Evolutionary conservation across 2,888 invertebrate genomes (phyloP), one percentile per base, ranked within the genome.

Genomic region (Campopleginae sp.): DNA sequence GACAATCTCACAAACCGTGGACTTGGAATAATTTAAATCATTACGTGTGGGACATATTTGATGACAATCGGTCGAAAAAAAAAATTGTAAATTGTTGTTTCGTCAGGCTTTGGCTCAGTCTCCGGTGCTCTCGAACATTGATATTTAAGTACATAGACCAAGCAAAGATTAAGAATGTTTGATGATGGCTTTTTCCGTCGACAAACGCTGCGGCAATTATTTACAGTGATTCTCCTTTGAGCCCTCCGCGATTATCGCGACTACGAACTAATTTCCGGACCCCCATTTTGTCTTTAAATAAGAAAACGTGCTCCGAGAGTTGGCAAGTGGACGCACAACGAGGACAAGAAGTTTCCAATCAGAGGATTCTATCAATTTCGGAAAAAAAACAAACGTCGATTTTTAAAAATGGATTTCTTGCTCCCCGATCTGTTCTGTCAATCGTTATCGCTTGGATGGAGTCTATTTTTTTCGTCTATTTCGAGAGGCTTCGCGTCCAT

Each of bases 151-250:
- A n/a, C 48, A 27, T 19, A 61, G 51, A 46, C n/a, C 65, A 8
- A 23, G 80, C 68, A 54, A 70, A 88, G 91, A 91, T 92, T 91
- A 91, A 88, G 88, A 90, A 89, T 91, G 90, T 91, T 91, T 91
- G 89, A 88, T 70, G 82, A 91, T 71, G 87, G 89, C 91, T 91
- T 91, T 91, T 91, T 90, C 27, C 66, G 5, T 19, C 88, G 86
- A 87, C 86, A 75, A 84, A 66, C 75, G 87, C 80, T 87, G 84
- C 86, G 87, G 76, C 91, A 91, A 91, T 92, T 90, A 91, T 87
- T 87, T 84, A 80, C 81, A 81, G 84, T 87, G 90, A 89, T 90
- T 90, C 88, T 88, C 81, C 83, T 85, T 89, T 88, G 87, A 90
- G 87, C 89, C 86, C 84, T 54, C 19, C 71, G 89, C 71, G 89